phyloP scores from a whole-genome alignment of 1,140 invertebrate species.

The Calliphora vicina region DNA sequence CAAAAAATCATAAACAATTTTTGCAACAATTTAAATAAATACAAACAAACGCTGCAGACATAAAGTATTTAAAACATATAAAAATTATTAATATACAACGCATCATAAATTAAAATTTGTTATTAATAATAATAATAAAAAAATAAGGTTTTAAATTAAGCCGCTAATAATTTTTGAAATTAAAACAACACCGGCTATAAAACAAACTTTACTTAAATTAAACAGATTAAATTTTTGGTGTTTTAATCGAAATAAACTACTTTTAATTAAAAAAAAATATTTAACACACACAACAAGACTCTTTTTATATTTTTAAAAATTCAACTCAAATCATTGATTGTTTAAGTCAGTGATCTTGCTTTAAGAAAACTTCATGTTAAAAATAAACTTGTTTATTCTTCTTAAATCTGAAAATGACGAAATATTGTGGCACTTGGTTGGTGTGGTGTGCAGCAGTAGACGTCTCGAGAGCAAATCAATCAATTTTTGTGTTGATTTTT shows the following conservation, averaged over 20 bases:
- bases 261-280: constrained; percentile 26
- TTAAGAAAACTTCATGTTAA: background rate
- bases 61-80: background rate
- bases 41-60: background rate
- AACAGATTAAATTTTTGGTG: background rate
- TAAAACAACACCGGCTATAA: background rate
- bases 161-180: background rate
- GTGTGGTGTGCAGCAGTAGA: too few species aligned
- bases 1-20: background rate
- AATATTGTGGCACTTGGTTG: background rate
- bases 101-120: background rate
- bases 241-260: background rate
- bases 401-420: too few species aligned
- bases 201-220: background rate
- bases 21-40: constrained; percentile 27
- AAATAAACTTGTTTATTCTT: background rate
- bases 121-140: background rate
- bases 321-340: background rate
- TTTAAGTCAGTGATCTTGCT: background rate
- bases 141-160: background rate
- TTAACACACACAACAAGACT: too few species aligned
- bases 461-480: constrained; percentile 5
- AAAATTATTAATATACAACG: too few species aligned
- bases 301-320: background rate
- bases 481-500: constrained; percentile 27